Conservation (phyloP, 2,797 vertebrate genomes). For the Mycteria americana region DNA sequence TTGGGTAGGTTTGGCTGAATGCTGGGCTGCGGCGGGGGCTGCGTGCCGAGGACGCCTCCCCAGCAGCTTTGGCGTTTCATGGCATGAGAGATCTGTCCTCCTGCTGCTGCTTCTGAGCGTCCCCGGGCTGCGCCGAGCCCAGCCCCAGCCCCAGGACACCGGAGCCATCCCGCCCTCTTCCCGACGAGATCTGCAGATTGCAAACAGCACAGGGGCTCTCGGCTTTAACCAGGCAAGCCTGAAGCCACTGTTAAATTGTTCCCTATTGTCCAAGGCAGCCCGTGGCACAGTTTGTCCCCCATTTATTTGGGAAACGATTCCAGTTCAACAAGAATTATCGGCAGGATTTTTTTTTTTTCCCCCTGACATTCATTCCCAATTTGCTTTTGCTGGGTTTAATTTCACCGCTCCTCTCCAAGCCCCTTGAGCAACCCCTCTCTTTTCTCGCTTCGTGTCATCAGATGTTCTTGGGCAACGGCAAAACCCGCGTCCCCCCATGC, state of each 20-base stretch:
- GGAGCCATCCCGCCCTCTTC: background rate
- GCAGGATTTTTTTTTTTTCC: background rate
- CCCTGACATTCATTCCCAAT: background rate
- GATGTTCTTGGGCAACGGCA: background rate
- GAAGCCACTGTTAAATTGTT: background rate
- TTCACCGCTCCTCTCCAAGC: background rate
- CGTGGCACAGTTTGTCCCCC: background rate
- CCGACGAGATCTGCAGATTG: background rate
- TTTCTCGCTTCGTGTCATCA: background rate
- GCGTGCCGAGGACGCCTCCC: background rate
- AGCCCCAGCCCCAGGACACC: background rate
- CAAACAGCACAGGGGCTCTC: background rate
- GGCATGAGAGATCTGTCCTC: background rate
- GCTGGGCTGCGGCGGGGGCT: background rate
- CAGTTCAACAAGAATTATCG: background rate
- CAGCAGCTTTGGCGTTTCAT: background rate
- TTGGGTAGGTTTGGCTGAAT: too few relatives aligned
- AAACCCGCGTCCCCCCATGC: background rate
- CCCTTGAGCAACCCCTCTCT: background rate
- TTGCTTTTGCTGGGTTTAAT: background rate
- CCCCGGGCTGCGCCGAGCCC: background rate
- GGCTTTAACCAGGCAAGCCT: background rate
- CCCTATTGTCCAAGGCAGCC: background rate
- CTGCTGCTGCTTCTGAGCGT: background rate
- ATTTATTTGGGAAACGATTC: fast-evolving